Evolutionary conservation across 2,113 vertebrate genomes (phyloP).

Genomic region (Emydura subglobosa): DNA sequence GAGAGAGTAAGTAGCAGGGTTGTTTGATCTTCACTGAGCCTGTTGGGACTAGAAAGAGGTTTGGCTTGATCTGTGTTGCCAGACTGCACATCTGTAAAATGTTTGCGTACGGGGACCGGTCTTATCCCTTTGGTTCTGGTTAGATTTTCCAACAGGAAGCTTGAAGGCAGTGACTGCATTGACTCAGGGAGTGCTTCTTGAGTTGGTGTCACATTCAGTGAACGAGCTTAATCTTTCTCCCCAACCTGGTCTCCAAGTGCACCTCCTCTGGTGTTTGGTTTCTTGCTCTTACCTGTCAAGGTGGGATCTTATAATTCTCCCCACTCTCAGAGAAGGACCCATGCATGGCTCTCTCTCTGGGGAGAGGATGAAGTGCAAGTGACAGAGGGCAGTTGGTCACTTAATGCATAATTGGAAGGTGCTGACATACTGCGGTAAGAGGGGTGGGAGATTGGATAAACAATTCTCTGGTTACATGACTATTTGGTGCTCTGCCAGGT

Average conservation of each 20-base stretch:
- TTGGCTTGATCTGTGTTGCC: not conserved
- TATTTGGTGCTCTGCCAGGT: not conserved
- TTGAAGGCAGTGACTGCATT: not conserved
- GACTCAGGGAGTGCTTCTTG: not conserved
- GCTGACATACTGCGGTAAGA: not conserved
- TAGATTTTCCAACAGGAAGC: accelerated
- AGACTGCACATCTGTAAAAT: accelerated
- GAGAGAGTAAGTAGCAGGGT: constrained; percentile 87
- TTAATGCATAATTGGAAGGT: not conserved
- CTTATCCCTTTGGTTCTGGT: not conserved
- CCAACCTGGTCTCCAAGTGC: not conserved
- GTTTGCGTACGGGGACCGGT: not conserved
- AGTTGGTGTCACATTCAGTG: not conserved
- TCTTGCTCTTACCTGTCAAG: no score
- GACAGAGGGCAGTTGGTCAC: not conserved
- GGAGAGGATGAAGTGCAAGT: not conserved
- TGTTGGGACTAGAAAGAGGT: not conserved
- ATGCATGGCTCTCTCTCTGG: not conserved
- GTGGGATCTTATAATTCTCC: no score
- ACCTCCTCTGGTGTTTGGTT: no score
- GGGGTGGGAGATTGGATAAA: not conserved
- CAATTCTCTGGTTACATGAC: not conserved
- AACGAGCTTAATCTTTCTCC: not conserved
- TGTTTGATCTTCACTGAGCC: accelerated
- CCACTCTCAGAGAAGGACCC: no score